Conservation (phyloP, 2,797 vertebrate species). For the Betta splendens region DNA sequence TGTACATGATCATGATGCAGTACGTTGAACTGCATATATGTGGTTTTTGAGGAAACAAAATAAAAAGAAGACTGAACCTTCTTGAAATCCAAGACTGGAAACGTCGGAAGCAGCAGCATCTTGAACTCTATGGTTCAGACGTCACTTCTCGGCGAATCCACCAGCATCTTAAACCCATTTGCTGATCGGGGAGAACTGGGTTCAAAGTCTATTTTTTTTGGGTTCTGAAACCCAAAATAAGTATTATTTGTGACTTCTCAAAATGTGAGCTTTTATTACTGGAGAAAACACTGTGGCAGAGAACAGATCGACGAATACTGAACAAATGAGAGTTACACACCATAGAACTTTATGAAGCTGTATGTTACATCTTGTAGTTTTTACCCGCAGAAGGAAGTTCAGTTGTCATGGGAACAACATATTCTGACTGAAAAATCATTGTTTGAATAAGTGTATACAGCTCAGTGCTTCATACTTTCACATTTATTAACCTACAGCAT, state of each 20-base stretch:
- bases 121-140: no score
- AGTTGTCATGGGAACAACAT: conserved; percentile 8
- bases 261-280: not conserved
- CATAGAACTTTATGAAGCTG: not conserved
- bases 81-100: not conserved
- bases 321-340: not conserved
- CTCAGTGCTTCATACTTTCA: not conserved
- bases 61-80: not conserved
- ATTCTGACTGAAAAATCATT: no score
- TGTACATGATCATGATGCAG: not conserved
- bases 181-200: not conserved
- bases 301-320: not conserved
- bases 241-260: not conserved
- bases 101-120: not conserved
- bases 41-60: not conserved
- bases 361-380: not conserved
- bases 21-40: not conserved
- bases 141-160: not conserved
- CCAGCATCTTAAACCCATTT: not conserved
- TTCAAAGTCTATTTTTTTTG: not conserved
- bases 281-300: not conserved
- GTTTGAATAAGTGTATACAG: no score
- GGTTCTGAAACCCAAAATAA: conserved; percentile 1
- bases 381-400: not conserved
- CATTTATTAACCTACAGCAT: no score